Base-by-base conservation (phyloP, 2,113 vertebrate genomes). In the Prinia subflava region DNA sequence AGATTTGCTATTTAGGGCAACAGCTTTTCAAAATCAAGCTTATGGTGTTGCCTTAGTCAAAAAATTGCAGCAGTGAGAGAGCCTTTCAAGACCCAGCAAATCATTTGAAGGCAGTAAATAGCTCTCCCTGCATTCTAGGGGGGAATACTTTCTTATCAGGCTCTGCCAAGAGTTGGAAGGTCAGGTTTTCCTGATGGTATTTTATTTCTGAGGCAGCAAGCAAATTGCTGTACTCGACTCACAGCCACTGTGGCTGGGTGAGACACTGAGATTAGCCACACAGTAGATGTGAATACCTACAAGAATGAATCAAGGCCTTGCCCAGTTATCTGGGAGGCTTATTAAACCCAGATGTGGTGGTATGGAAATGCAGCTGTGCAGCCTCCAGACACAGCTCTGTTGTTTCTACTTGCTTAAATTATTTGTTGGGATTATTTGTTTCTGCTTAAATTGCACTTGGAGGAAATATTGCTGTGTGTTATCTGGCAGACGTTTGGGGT, bases 11-110 rank as follows among this genome's bases (percentile, higher is more conserved):
- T 88, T 94, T 81, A 90, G 60, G 73, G 89, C 76, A 91, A n/a
- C 52, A 71, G 89, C 86, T 89, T 91, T 95, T 93, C 86, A 93
- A 87, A 96, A 90, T 83, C 33, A 63, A 74, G 73, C 83, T 74
- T 65, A n/a, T 41, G 35, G 30, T 84, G 24, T 78, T 90, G 60
- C 83, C 52, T 86, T 83, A 88, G 74, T 88, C 59, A 81, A 71
- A 68, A 93, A 96, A 89, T 78, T 89, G 76, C 76, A 89, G 83
- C 35, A 81, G 68, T 1, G 2, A 95, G 55, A 22, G 71, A 69
- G 71, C 52, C 52, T 94, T 95, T 93, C 73, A 90, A 71, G 60
- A 69, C 69, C 73, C 47, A 90, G 76, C 47, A 67, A 83, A 81
- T 87, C 37, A 87, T 71, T 55, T 92, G 73, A 88, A 90, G 76